These are phyloP conservation scores for Pangasius sanitwongsei DNA, from an alignment of 2,797 vertebrate species.

Conservation along the genomic window DNA sequence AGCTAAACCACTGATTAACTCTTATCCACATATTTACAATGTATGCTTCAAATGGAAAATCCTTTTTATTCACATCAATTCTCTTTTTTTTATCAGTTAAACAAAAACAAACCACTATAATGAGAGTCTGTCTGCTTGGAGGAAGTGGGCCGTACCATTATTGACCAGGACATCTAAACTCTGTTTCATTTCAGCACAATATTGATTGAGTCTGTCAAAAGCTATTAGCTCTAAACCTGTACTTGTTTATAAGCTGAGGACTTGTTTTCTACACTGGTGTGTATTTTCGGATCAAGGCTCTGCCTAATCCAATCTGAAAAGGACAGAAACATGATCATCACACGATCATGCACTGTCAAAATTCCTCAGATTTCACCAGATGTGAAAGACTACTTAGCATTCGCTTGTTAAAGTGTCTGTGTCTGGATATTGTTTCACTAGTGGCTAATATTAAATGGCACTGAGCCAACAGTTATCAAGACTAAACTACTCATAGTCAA, in stretches of 20 bases:
- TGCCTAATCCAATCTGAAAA: slow-evolving; percentile 31
- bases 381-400: neutral
- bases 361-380: slow-evolving; percentile 13
- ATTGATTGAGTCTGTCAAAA: slow-evolving; percentile 55
- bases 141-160: slow-evolving; percentile 34
- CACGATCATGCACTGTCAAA: slow-evolving; percentile 33
- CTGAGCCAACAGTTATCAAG: slow-evolving; percentile 1
- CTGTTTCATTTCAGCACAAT: slow-evolving; percentile 38
- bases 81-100: neutral
- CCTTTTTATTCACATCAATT: neutral
- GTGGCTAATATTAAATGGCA: neutral
- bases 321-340: neutral
- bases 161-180: slow-evolving; percentile 37
- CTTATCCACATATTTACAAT: neutral
- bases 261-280: slow-evolving; percentile 26
- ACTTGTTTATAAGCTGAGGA: slow-evolving; percentile 4
- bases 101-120: neutral
- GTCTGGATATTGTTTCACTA: neutral
- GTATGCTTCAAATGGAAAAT: neutral
- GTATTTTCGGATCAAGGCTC: slow-evolving; percentile 25
- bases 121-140: slow-evolving; percentile 15
- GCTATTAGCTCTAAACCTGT: slow-evolving; percentile 44
- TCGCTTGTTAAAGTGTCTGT: neutral
- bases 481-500: slow-evolving; percentile 5
- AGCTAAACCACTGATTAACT: slow-evolving; percentile 24